Conservation (phyloP, 2,113 vertebrate genomes). For the Ahaetulla prasina region DNA sequence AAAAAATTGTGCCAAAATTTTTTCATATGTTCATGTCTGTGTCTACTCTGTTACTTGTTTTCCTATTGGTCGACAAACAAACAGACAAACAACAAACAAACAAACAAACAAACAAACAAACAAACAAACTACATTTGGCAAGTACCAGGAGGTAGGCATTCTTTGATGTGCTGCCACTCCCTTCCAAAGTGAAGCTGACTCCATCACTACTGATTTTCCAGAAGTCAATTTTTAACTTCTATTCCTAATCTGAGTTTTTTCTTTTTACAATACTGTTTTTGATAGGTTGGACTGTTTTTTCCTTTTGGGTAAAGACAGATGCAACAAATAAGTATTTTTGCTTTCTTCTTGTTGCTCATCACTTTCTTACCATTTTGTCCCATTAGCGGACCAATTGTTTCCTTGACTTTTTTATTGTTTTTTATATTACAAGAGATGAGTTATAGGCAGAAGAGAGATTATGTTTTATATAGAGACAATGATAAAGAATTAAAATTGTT, state of each 20-base stretch:
- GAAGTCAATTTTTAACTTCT: neutral
- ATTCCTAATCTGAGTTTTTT: neutral
- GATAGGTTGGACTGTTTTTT: neutral
- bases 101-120: too few species aligned
- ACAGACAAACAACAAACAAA: too few species aligned
- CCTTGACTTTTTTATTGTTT: neutral
- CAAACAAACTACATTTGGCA: neutral
- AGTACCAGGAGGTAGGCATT: neutral
- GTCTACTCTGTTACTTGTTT: too few species aligned
- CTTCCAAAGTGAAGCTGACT: neutral
- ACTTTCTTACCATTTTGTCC: neutral
- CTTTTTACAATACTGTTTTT: neutral
- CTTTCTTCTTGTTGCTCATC: neutral
- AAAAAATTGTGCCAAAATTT: too few species aligned
- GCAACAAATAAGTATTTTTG: neutral
- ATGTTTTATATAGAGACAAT: too few species aligned
- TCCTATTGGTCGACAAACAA: too few species aligned
- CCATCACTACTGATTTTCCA: neutral
- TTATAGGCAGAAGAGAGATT: too few species aligned
- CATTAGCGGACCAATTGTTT: too few species aligned
- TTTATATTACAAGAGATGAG: too few species aligned
- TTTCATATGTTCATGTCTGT: too few species aligned
- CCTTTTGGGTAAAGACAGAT: neutral
- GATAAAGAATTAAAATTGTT: too few species aligned
- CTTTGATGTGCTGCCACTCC: neutral